A percentile compares a stretch with the other conserved stretches of the same genome.
Evolutionary conservation across 2,888 invertebrate genomes (phyloP).

Genomic region (Vandiemenella viatica): DNA sequence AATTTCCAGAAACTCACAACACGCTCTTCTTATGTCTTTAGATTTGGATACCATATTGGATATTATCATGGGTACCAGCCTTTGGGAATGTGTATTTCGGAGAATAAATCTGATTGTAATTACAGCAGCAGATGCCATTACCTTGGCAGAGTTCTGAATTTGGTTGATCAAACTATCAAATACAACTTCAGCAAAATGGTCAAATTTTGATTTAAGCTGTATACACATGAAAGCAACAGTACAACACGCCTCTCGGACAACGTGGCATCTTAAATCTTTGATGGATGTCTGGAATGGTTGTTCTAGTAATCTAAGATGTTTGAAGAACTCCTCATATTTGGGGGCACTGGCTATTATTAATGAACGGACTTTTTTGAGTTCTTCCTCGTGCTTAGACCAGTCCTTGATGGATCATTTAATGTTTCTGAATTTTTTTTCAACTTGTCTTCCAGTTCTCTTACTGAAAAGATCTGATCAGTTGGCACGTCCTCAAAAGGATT

Average conservation of each 20-base stretch:
- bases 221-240: constrained; percentile 86
- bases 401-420: constrained; percentile 71
- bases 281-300: constrained; percentile 66
- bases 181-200: constrained; percentile 71
- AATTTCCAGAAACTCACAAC: constrained; percentile 70
- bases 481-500: constrained; percentile 73
- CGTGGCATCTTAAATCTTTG: constrained; percentile 77
- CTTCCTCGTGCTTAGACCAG: constrained; percentile 90
- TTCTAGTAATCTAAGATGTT: constrained; percentile 62
- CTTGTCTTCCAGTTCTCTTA: constrained; percentile 68
- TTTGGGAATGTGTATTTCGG: constrained; percentile 61
- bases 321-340: constrained; percentile 56
- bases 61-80: constrained; percentile 65
- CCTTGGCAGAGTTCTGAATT: constrained; percentile 91
- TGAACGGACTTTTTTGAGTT: constrained; percentile 77
- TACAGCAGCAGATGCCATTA: constrained; percentile 77
- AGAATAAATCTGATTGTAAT: constrained; percentile 81
- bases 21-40: constrained; percentile 68
- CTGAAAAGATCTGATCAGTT: constrained; percentile 65
- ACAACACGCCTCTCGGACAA: constrained; percentile 90
- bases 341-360: constrained; percentile 67
- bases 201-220: constrained; percentile 64
- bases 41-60: constrained; percentile 71
- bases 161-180: constrained; percentile 73
- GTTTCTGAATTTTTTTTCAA: constrained; percentile 56